Percentiles rank a stretch among this genome's conserved stretches.
phyloP scores from a whole-genome alignment of 2,797 vertebrate genomes.

The Chelidonichthys spinosus region DNA sequence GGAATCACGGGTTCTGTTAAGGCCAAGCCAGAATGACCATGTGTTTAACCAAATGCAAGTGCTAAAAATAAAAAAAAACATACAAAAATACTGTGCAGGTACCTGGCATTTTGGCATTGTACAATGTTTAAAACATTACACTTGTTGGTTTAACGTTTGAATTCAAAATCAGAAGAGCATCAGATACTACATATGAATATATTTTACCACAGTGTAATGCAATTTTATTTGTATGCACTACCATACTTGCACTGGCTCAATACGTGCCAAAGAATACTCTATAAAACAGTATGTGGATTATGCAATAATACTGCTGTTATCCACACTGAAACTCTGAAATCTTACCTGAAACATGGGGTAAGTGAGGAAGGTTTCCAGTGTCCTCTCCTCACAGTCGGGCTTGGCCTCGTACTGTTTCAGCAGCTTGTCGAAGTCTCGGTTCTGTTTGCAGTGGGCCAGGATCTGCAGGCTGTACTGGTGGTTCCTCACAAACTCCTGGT shows the following conservation, averaged over 20 bases:
- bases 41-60: neutral
- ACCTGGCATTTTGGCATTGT: neutral
- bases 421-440: constrained; percentile 97
- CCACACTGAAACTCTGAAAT: neutral
- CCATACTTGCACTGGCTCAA: neutral
- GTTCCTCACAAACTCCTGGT: constrained; percentile 98
- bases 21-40: neutral
- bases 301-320: neutral
- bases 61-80: no score
- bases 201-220: neutral
- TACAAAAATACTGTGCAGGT: neutral
- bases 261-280: neutral
- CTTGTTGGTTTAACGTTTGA: neutral
- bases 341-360: constrained; percentile 98
- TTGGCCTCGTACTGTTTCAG: constrained; percentile 98
- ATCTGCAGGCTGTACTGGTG: constrained; percentile 99
- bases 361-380: constrained; percentile 97
- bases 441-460: constrained; percentile 98
- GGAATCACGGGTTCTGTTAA: neutral
- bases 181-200: neutral
- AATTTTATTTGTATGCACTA: neutral
- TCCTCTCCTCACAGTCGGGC: constrained; percentile 97
- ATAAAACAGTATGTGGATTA: neutral
- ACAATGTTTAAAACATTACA: neutral
- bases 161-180: neutral